Base-by-base conservation (phyloP, 2,797 vertebrate species). In the Gymnothorax reevesii region DNA sequence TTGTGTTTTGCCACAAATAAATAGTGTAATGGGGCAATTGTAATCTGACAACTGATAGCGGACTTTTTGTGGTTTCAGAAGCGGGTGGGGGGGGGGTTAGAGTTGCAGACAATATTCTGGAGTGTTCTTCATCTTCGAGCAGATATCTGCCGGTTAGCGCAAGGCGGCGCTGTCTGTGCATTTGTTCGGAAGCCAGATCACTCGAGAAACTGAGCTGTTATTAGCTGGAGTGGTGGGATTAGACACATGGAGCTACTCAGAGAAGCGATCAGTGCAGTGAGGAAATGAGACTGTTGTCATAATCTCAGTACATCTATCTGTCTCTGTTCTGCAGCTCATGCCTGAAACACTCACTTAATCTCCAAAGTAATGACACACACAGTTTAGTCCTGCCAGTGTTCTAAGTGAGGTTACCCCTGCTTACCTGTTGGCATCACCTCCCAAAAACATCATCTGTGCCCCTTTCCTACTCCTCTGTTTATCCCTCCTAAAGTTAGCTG, bases 211-310 rank as follows among this genome's bases (percentile, higher is more conserved):
- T 95, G 96, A 92, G 90, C 89, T 80, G 84, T 89, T 54, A 88
- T 96, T 86, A 94, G 93, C 27, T 89, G 92, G 25, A 95, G 82
- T 85, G 94, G 89, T 90, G 95, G 96, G 20, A 93, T 96, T 91
- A 95, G 92, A 71, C 91, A 97, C 85, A 96, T 97, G 33, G 90
- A 90, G 87, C 90, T 97, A 88, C 92, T 89, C 85, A 94, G 92
- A 91, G 96, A 91, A 91, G 93, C 89, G 85, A 82, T 92, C 85
- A 55, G 85, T 86, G 66, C 86, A 90, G 97, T 98, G 92, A 98
- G 97, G 96, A 20, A 25, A 62, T 77, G 3, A 15, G 73, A 33
- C 27, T 42, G 83, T 49, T n/a, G 54, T 80, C 77, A 80, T 8
- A 7, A 17, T 20, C 42, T 77, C 8, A 73, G 42, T 33, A 73